Conservation (phyloP, 2,888 invertebrate genomes). For the Drosophila kokeensis region DNA sequence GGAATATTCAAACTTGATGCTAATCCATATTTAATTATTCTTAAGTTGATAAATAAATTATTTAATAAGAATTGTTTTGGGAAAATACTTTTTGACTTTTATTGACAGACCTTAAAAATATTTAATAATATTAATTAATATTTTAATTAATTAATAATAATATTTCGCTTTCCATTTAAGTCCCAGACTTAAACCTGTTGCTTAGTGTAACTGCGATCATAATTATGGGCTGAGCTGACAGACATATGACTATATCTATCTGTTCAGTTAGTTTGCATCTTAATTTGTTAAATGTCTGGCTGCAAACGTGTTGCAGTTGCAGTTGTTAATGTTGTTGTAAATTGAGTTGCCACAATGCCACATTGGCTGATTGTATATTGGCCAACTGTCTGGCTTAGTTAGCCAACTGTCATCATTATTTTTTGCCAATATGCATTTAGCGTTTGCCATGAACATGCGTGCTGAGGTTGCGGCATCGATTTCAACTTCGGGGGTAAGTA, state of each 20-base stretch:
- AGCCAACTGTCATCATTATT: constrained; percentile 78
- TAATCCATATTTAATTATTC: too few relatives aligned
- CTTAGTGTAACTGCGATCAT: constrained; percentile 3
- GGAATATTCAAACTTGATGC: too few relatives aligned
- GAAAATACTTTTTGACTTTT: too few relatives aligned
- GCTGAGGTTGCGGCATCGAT: constrained; percentile 51
- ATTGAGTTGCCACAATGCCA: constrained; percentile 44
- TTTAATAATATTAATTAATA: too few relatives aligned
- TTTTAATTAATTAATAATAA: too few relatives aligned
- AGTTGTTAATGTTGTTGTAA: constrained; percentile 17
- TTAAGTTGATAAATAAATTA: too few relatives aligned
- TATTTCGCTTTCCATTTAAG: not conserved
- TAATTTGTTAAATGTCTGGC: constrained; percentile 71
- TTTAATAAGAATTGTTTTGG: too few relatives aligned
- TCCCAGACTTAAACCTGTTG: not conserved
- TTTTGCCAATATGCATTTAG: constrained; percentile 76
- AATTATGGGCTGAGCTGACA: constrained; percentile 9
- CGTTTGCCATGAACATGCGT: constrained; percentile 74
- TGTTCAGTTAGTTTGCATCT: constrained; percentile 50
- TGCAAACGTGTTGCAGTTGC: constrained; percentile 17
- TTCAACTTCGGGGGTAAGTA: constrained; percentile 3
- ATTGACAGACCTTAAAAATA: too few relatives aligned
- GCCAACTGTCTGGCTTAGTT: constrained; percentile 65
- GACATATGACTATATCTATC: constrained; percentile 39
- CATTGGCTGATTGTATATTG: constrained; percentile 42